Percentiles rank a stretch among this genome's conserved stretches.
Evolutionary conservation across 2,888 invertebrate genomes (phyloP).

Genomic region (Troilus luridus): DNA sequence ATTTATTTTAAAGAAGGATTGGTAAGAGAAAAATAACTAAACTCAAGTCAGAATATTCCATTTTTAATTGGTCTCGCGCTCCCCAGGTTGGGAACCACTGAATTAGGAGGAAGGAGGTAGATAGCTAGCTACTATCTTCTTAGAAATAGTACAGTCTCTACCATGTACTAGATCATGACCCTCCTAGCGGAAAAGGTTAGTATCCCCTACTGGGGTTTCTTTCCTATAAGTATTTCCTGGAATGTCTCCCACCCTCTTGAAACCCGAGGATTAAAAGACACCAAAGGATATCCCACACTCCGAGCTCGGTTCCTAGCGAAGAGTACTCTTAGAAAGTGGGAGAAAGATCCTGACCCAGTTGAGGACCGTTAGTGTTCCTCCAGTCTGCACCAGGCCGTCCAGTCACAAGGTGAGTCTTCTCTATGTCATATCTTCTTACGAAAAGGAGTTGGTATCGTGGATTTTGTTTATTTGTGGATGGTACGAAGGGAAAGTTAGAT

Average conservation of each 20-base stretch:
- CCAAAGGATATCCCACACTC: neutral
- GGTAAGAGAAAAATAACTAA: no score
- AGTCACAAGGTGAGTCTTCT: neutral
- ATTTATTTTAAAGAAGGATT: no score
- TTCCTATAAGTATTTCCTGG: no score
- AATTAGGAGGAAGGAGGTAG: no score
- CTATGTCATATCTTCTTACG: neutral
- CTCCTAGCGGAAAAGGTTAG: neutral
- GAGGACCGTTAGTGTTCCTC: constrained; percentile 17
- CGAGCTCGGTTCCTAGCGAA: neutral
- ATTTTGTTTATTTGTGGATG: neutral
- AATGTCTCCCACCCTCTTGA: no score
- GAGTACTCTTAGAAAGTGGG: constrained; percentile 51
- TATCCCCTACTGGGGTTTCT: neutral
- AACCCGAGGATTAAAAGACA: neutral
- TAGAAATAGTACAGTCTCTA: no score
- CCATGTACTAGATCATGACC: no score
- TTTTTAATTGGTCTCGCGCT: no score
- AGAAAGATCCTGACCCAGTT: constrained; percentile 54
- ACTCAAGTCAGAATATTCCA: no score
- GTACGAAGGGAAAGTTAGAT: no score
- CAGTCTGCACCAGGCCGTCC: neutral
- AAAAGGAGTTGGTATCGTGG: neutral
- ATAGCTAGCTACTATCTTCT: no score
- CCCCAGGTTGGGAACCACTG: no score